Evolutionary conservation across 2,113 vertebrate genomes (phyloP).

Genomic region (Podarcis cretensis): DNA sequence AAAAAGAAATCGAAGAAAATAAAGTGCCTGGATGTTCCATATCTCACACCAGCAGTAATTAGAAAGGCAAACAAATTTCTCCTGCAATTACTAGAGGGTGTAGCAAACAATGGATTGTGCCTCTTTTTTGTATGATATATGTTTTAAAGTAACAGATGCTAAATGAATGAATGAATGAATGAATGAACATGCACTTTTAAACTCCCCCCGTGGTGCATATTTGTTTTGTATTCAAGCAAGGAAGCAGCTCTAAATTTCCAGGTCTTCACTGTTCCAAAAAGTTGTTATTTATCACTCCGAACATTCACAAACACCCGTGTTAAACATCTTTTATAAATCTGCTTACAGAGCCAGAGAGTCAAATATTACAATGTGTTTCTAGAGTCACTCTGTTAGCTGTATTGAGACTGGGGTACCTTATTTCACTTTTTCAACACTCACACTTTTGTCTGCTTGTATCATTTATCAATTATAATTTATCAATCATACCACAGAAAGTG

Average conservation of each 20-base stretch:
- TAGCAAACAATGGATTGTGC: neutral
- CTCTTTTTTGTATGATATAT: no score
- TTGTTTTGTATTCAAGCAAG: neutral
- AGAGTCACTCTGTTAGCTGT: neutral
- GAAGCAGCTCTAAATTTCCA: neutral
- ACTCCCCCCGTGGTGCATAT: neutral
- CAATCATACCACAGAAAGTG: neutral
- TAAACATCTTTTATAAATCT: neutral
- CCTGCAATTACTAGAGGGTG: neutral
- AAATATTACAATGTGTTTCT: neutral
- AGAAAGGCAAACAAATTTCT: neutral
- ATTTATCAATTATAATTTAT: neutral
- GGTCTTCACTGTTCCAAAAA: neutral
- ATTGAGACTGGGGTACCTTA: neutral
- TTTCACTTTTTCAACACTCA: neutral
- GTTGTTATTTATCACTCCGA: neutral
- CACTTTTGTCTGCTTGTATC: neutral
- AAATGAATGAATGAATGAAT: no score
- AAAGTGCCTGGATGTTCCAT: no score
- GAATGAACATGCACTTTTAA: no score
- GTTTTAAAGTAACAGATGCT: no score
- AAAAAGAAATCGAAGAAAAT: no score
- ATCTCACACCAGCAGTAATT: neutral
- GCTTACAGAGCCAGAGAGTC: neutral
- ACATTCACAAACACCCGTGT: no score